Conservation (phyloP, 2,888 invertebrate species). For the Bombylius major region DNA sequence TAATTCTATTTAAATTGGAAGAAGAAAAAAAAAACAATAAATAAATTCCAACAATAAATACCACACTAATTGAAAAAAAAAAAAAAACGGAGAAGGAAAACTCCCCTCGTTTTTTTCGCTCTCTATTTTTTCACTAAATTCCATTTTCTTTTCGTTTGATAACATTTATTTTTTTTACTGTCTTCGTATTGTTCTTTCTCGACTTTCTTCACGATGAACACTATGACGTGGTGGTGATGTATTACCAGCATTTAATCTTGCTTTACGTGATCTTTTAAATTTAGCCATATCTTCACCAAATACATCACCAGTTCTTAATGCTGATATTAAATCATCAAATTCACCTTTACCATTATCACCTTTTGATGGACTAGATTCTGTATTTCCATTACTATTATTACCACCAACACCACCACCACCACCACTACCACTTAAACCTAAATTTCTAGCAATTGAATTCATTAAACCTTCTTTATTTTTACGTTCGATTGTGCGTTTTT, state of each 20-base stretch:
- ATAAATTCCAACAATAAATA: no score
- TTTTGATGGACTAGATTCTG: slow-evolving; percentile 6
- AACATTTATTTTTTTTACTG: slow-evolving; percentile 19
- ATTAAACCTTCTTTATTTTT: slow-evolving; percentile 68
- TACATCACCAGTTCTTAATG: slow-evolving; percentile 84
- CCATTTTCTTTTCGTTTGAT: no score
- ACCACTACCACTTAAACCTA: slow-evolving; percentile 46
- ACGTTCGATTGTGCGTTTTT: slow-evolving; percentile 76
- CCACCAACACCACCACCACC: slow-evolving; percentile 19
- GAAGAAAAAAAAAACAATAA: no score
- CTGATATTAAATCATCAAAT: slow-evolving; percentile 92
- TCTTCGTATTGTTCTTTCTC: slow-evolving; percentile 46
- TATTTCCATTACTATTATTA: slow-evolving; percentile 41
- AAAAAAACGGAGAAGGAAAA: no score
- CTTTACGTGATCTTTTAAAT: slow-evolving; percentile 65
- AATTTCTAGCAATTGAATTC: slow-evolving; percentile 58
- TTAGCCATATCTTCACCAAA: slow-evolving; percentile 94
- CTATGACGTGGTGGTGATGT: slow-evolving; percentile 52
- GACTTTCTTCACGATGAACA: slow-evolving; percentile 52
- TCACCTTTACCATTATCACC: slow-evolving; percentile 62
- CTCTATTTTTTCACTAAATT: no score
- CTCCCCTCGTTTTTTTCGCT: no score
- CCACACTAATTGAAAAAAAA: no score
- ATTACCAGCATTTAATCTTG: slow-evolving; percentile 41
- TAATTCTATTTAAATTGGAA: no score